These are phyloP conservation scores for Pentalonia nigronervosa DNA, from an alignment of 1,140 invertebrate genomes.

Conservation along the genomic window DNA sequence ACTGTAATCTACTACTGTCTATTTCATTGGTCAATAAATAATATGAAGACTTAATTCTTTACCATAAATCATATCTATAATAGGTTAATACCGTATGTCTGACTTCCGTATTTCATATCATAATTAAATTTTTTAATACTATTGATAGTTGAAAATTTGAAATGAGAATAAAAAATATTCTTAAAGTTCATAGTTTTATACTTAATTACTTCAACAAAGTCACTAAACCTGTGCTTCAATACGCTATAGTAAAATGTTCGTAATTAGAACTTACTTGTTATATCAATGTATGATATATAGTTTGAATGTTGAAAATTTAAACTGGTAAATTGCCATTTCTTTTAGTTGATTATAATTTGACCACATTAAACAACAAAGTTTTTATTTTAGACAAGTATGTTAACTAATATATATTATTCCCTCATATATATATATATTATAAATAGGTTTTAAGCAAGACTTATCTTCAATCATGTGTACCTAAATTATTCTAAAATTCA, in stretches of 20 bases:
- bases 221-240: background rate
- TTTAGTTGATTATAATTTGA: background rate
- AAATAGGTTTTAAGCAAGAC: background rate
- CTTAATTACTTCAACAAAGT: background rate
- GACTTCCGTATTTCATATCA: too few species aligned
- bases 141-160: background rate
- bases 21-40: constrained; percentile 24
- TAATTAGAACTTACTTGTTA: background rate
- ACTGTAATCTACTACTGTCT: constrained; percentile 6
- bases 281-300: background rate
- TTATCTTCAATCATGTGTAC: background rate
- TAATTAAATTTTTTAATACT: too few species aligned
- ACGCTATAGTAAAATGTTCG: background rate
- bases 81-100: background rate
- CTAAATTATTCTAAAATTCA: background rate
- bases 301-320: background rate
- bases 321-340: background rate
- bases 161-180: background rate
- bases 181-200: background rate
- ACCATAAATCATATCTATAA: background rate
- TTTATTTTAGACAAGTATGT: constrained; percentile 14
- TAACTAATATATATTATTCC: background rate
- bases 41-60: background rate
- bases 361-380: background rate
- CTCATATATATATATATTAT: background rate